These are phyloP conservation scores for Labeo rohita DNA, from an alignment of 2,113 vertebrate species.

Conservation along the genomic window DNA sequence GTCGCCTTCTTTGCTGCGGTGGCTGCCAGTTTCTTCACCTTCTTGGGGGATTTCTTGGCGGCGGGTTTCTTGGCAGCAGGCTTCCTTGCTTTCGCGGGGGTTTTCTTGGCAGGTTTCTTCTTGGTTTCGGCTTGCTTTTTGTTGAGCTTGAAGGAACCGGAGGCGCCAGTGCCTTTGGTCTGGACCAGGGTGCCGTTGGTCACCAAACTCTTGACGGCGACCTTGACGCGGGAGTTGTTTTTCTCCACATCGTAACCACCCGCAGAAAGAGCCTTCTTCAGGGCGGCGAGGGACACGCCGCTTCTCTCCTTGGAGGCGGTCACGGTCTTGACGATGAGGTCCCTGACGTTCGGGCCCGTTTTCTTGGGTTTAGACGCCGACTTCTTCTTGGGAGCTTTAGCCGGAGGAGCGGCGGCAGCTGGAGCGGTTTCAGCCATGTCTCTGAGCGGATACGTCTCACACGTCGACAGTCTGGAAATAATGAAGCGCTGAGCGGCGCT, in stretches of 20 bases:
- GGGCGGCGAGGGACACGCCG: background rate
- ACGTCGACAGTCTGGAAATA: no score
- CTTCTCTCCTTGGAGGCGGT: slow-evolving; percentile 6
- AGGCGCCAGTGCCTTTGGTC: background rate
- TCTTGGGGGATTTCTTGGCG: background rate
- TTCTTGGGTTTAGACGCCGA: background rate
- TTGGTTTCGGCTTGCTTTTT: background rate
- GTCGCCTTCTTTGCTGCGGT: background rate
- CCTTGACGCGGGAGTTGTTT: slow-evolving; percentile 15
- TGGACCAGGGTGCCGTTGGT: background rate
- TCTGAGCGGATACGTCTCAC: no score
- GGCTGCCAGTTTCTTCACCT: background rate
- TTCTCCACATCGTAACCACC: background rate
- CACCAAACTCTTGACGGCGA: background rate
- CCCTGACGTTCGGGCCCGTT: background rate
- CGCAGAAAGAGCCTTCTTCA: slow-evolving; percentile 26
- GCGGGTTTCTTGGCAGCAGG: background rate
- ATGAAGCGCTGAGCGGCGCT: no score
- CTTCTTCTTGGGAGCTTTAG: background rate
- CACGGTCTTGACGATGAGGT: slow-evolving; percentile 8
- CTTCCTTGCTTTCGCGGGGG: background rate
- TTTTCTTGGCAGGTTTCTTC: background rate
- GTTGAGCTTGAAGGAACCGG: background rate
- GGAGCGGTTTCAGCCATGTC: background rate
- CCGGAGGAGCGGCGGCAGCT: background rate